Evolutionary conservation across 2,888 invertebrate genomes (phyloP), one percentile per base, ranked within the genome.

Genomic region (Sylvicola cinctus): DNA sequence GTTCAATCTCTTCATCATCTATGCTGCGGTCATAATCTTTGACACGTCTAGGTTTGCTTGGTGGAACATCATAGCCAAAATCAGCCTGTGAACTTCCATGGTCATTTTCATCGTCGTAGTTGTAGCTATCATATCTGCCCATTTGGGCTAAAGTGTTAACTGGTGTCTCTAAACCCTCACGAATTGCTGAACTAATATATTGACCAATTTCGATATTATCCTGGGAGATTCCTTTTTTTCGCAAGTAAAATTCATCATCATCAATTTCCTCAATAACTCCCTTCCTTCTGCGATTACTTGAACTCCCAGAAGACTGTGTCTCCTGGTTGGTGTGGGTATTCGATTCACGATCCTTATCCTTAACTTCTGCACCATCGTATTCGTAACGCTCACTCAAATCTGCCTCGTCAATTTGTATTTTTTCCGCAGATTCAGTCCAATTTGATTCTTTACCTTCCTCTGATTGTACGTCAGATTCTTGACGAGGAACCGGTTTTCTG

Each of bases 241-340:
- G 67, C 39, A 84, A 62, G 52, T 83, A 81, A 61, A 84, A 85
- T 60, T 85, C 83, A 54, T 85, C 84, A 29, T 80, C 78, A 50
- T 83, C 75, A 42, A 84, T 78, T 61, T 84, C 81, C 58, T 84
- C 84, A 46, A 85, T 68, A 3, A 80, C 74, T 1, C 74, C 73
- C 33, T 65, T 65, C 33, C 69, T 60, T 16, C 62, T 53, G 20
- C 61, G 47, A 30, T 64, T 65, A 17, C 58, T 55, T 0, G 71
- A 70, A 41, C 70, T 71, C 2, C 66, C 66, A 2, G 70, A 69
- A 1, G 71, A 72, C 35, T 66, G 67, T 2, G 56, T 58, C 38
- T 67, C 69, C 32, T 62, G 61, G 38, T 61, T 58, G 1, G 61
- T 56, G 26, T 55, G 45, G 11, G 45, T 45, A 37, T 40, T 31